Evolutionary conservation across 2,888 invertebrate genomes (phyloP).

Genomic region (Andrena camellia): DNA sequence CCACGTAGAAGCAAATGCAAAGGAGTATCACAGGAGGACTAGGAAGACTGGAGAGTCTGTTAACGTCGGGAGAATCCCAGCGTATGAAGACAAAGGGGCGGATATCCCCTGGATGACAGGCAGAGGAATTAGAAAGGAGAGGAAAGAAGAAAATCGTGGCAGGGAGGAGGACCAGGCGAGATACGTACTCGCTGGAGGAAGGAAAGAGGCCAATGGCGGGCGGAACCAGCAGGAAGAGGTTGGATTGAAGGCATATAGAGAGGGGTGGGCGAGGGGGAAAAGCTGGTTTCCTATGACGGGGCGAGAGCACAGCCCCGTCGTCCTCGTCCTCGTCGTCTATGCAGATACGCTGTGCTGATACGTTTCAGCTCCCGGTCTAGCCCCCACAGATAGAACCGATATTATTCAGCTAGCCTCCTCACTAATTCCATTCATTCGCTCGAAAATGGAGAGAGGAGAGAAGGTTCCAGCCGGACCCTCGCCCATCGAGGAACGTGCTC

Average conservation of each 20-base stretch:
- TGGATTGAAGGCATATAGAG: conserved; percentile 69
- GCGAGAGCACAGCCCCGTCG: conserved; percentile 62
- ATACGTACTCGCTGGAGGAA: neutral
- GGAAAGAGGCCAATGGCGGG: conserved; percentile 10
- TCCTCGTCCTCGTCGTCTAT: conserved; percentile 78
- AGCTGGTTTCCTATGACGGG: conserved; percentile 72
- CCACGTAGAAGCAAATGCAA: too few species aligned
- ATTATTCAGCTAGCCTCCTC: conserved; percentile 85
- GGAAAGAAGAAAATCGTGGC: neutral
- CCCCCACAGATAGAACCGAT: conserved; percentile 84
- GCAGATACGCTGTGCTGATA: conserved; percentile 84
- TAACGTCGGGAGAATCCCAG: too few species aligned
- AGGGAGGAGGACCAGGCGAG: neutral
- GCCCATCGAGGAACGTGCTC: conserved; percentile 49
- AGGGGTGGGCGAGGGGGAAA: conserved; percentile 45
- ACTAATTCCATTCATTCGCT: conserved; percentile 85
- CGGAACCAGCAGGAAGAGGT: conserved; percentile 64
- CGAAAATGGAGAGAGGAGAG: conserved; percentile 63
- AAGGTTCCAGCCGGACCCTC: conserved; percentile 52
- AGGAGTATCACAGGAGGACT: too few species aligned
- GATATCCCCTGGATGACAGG: too few species aligned
- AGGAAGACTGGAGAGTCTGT: too few species aligned
- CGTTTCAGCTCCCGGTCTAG: conserved; percentile 83
- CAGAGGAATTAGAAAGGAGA: neutral
- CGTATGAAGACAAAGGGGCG: too few species aligned